Evolutionary conservation across 2,888 invertebrate genomes (phyloP).

Genomic region (Leucania comma): DNA sequence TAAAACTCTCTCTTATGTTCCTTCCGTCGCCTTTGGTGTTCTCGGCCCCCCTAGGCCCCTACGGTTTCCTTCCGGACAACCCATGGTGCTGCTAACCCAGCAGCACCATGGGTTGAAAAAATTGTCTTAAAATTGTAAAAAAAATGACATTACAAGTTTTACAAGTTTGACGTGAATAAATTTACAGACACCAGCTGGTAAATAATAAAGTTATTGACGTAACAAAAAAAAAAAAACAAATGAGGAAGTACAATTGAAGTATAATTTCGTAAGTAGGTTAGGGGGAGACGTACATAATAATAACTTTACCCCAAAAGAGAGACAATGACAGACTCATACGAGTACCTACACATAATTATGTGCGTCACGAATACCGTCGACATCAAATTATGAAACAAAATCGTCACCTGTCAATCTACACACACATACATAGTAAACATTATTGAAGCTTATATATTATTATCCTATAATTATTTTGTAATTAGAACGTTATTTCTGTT

Average conservation of each 20-base stretch:
- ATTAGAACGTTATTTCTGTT: constrained; percentile 26
- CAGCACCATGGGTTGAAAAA: no score
- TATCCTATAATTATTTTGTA: constrained; percentile 31
- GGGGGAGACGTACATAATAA: background rate
- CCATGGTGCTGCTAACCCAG: no score
- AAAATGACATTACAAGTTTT: no score
- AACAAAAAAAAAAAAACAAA: background rate
- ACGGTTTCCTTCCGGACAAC: no score
- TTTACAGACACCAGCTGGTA: no score
- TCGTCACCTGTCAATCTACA: constrained; percentile 7
- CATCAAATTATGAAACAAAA: constrained; percentile 19
- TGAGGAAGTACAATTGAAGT: background rate
- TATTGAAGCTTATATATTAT: background rate
- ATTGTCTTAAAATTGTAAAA: no score
- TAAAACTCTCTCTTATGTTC: no score
- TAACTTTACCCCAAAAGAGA: background rate
- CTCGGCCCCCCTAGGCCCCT: no score
- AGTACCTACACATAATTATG: background rate
- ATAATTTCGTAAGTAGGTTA: background rate
- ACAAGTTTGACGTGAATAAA: no score
- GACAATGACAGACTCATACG: background rate
- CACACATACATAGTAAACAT: background rate
- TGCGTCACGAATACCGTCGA: background rate
- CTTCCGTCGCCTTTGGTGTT: no score
- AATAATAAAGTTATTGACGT: no score